Conservation (phyloP, 2,888 invertebrate species). For the Eristalinus aeneus region DNA sequence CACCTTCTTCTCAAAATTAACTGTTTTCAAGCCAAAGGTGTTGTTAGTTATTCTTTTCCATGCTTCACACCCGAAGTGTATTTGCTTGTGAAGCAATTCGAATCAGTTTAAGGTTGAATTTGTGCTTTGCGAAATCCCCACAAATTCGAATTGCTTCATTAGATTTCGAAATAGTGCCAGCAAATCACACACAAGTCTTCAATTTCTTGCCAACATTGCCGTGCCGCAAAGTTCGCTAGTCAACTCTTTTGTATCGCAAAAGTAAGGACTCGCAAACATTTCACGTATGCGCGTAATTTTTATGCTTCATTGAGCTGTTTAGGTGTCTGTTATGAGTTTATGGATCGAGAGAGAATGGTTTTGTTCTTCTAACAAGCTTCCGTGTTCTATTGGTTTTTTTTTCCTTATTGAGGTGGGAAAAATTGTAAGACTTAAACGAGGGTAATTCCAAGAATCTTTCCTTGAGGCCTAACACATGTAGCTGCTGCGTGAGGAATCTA, state of each 20-base stretch:
- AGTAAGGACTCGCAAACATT: not conserved
- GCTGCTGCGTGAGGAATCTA: not conserved
- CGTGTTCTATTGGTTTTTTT: not conserved
- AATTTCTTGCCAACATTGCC: not conserved
- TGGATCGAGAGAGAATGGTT: not conserved
- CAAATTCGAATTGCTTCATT: slow-evolving; percentile 24
- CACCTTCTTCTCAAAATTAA: slow-evolving; percentile 40
- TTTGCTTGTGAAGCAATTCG: slow-evolving; percentile 29
- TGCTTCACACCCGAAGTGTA: not conserved
- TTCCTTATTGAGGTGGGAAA: not conserved
- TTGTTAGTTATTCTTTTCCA: slow-evolving; percentile 36
- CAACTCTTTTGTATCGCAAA: slow-evolving; percentile 43
- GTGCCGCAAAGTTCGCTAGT: slow-evolving; percentile 19
- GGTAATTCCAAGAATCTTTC: slow-evolving; percentile 54
- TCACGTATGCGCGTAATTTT: not conserved
- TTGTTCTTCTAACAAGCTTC: not conserved
- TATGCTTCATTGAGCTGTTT: not conserved
- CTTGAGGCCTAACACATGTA: slow-evolving; percentile 30
- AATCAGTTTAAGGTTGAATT: slow-evolving; percentile 34
- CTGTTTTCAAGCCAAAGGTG: slow-evolving; percentile 46
- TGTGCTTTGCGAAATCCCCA: slow-evolving; percentile 2
- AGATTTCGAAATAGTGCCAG: not conserved
- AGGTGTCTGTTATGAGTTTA: not conserved
- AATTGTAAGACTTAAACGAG: slow-evolving; percentile 5
- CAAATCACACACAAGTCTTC: not conserved